Conservation (phyloP, 2,888 invertebrate genomes). For the Arge pagana region DNA sequence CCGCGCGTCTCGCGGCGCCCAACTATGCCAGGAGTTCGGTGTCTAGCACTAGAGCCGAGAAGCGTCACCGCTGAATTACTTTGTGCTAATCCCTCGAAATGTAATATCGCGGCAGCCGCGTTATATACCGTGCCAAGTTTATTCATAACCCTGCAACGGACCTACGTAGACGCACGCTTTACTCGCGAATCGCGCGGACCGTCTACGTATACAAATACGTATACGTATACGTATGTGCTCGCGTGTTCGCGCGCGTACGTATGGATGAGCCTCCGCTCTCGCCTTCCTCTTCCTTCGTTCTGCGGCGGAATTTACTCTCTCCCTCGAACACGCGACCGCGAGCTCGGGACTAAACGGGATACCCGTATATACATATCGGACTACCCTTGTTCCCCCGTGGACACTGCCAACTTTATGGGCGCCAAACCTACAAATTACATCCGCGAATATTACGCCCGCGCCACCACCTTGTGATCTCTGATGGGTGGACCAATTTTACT, state of each 20-base stretch:
- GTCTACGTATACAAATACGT: conserved; percentile 3
- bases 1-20: neutral
- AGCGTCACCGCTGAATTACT: conserved; percentile 25
- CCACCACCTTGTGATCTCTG: conserved; percentile 5
- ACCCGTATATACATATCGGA: no score
- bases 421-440: conserved; percentile 17
- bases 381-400: no score
- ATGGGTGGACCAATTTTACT: conserved; percentile 2
- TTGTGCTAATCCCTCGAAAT: conserved; percentile 19
- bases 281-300: conserved; percentile 16
- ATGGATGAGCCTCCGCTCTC: conserved; percentile 11
- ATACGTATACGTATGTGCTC: neutral
- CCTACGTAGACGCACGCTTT: conserved; percentile 28
- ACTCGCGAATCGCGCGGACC: conserved; percentile 6
- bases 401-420: conserved; percentile 2
- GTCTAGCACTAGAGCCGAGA: neutral
- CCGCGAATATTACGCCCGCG: conserved; percentile 15
- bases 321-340: neutral
- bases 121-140: conserved; percentile 25
- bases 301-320: neutral
- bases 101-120: conserved; percentile 20
- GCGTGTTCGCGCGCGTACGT: conserved; percentile 7
- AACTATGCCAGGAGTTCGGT: neutral
- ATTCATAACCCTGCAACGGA: conserved; percentile 37
- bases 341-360: conserved; percentile 7